Percentiles rank a stretch among this genome's conserved stretches.
Evolutionary conservation across 64 coral and sea anemone species (phyloP).

Genomic region (Pachyseris speciosa): DNA sequence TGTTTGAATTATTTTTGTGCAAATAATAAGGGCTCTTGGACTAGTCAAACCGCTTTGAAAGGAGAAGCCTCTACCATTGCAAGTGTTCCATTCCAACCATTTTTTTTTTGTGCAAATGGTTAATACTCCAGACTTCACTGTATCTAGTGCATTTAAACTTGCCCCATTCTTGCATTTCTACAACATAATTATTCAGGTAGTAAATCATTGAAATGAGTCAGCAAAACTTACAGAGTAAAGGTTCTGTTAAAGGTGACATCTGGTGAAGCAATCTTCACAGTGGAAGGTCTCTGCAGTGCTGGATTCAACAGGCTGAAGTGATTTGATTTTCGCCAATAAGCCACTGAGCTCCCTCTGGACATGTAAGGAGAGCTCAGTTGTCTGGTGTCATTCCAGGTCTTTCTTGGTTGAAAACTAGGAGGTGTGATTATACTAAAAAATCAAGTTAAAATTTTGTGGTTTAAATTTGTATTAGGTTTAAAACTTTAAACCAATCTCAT

Average conservation of each 20-base stretch:
- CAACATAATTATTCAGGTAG: no score
- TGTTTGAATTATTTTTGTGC: no score
- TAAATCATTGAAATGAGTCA: background rate
- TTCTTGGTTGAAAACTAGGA: constrained; percentile 37
- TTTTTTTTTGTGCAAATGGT: no score
- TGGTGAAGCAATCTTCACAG: constrained; percentile 34
- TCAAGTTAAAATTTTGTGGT: background rate
- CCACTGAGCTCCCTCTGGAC: background rate
- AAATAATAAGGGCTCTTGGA: no score
- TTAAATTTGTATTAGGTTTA: no score
- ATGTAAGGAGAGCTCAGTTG: background rate
- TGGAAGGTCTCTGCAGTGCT: constrained; percentile 2
- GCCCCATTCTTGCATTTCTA: no score
- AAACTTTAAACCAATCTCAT: no score
- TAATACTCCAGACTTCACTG: no score
- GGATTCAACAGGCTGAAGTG: constrained; percentile 41
- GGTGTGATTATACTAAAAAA: background rate
- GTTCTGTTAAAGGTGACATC: constrained; percentile 16
- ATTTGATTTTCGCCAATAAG: constrained; percentile 18
- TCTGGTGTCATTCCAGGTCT: background rate
- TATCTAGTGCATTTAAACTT: no score
- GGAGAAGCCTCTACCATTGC: no score
- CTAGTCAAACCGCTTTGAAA: no score
- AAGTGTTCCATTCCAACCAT: no score
- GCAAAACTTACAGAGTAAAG: constrained; percentile 13